Percentiles rank a stretch among this genome's conserved stretches.
phyloP scores from a whole-genome alignment of 2,113 vertebrate species.

The Rhadina sibilatrix region DNA sequence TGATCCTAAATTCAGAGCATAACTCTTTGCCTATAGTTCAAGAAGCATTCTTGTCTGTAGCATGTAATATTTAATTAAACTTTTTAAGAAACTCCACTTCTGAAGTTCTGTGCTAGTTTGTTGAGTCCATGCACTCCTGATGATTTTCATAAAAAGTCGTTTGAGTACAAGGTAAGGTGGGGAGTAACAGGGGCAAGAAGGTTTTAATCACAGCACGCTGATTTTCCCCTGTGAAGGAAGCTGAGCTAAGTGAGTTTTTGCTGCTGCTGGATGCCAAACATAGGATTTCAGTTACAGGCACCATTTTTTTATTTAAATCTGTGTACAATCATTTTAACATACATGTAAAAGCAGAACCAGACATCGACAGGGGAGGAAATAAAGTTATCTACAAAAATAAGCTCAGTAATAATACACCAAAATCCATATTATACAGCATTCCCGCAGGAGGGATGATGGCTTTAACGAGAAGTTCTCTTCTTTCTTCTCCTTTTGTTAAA shows the following conservation, averaged over 20 bases:
- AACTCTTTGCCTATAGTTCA: background rate
- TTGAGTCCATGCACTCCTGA: background rate
- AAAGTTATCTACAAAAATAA: constrained; percentile 29
- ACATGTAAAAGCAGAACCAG: background rate
- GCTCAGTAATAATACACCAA: background rate
- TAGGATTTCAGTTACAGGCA: background rate
- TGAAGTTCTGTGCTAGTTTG: background rate
- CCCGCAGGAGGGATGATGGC: background rate
- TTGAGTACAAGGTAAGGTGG: background rate
- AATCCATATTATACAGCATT: background rate
- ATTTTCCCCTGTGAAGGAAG: rapidly evolving
- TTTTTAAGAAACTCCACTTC: background rate
- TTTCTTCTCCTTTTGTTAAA: constrained; percentile 71
- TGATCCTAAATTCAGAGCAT: rapidly evolving
- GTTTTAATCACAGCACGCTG: background rate
- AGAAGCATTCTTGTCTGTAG: background rate
- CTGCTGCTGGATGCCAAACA: background rate
- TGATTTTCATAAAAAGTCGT: rapidly evolving
- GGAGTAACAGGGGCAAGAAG: rapidly evolving
- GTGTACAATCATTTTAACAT: background rate
- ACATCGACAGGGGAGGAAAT: background rate
- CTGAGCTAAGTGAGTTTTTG: background rate
- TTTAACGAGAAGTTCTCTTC: constrained; percentile 64
- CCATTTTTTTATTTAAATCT: background rate
- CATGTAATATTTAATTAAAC: constrained; percentile 55